Base-by-base conservation (phyloP, 2,888 invertebrate species). In the Amblyjoppa fuscipennis region DNA sequence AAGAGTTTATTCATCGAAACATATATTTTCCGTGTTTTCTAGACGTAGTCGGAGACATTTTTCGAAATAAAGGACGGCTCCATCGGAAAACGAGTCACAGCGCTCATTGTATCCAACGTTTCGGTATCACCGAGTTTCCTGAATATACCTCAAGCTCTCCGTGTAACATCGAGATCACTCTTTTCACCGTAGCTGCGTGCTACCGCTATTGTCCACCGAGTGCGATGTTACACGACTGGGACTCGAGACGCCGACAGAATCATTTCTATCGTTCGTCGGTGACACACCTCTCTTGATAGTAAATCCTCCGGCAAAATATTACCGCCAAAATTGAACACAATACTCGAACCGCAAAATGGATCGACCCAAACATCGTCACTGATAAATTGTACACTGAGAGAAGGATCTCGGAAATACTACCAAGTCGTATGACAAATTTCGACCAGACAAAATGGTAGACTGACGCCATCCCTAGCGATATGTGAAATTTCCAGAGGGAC, bases 151-250 rank as follows among this genome's bases (percentile, higher is more conserved):
- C 69, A 5, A 28, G 49, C 13, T 28, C 1, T 51, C 28, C 69
- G n/a, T 78, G 83, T 88, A 88, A 88, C 80, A 86, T 87, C 77
- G 82, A 81, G 87, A 89, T 87, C 85, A 90, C 89, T 88, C 87
- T 89, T 87, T 84, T 84, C 41, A 41, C 3, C 34, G 6, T 34
- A 34, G 34, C 34, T 34, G 34, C 34, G 34, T 6, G 34, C 34
- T 34, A 7, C 34, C 5, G 7, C 34, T 7, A 34, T 70, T 78
- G 16, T 69, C 13, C 49, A 31, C 25, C 13, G 49, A 68, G 28
- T 9, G 25, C 41, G 16, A 38, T 70, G 20, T 70, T 70, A 51
- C 70, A 49, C 70, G 51, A 13, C 13, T 51, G 7, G 20, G 41
- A 71, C 11, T 16, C 70, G 53, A 51, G 70, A 53, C 51, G 53